Conservation (phyloP, 2,888 invertebrate species). For the Gari tellinella region DNA sequence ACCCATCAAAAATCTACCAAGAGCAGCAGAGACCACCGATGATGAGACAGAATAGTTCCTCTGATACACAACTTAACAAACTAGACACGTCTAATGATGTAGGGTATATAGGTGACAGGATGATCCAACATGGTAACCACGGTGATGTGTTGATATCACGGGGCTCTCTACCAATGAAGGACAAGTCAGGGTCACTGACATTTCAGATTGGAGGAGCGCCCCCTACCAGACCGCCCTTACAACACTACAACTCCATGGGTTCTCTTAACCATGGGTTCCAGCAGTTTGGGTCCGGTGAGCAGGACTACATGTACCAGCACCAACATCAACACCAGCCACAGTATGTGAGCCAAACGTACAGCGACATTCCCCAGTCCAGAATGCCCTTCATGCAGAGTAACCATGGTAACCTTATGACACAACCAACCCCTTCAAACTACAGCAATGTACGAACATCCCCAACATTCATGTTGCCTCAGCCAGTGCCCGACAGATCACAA, state of each 20-base stretch:
- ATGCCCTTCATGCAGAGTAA: background rate
- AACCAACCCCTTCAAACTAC: background rate
- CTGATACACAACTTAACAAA: constrained; percentile 87
- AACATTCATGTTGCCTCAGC: background rate
- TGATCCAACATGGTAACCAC: constrained; percentile 9
- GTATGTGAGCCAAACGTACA: background rate
- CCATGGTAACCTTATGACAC: constrained; percentile 5
- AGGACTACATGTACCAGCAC: constrained; percentile 3
- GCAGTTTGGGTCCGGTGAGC: constrained; percentile 1
- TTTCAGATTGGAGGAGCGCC: constrained; percentile 48
- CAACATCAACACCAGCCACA: constrained; percentile 11
- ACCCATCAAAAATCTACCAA: constrained; percentile 53
- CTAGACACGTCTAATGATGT: constrained; percentile 27
- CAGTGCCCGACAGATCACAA: background rate
- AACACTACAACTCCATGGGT: constrained; percentile 13
- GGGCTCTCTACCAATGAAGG: constrained; percentile 24
- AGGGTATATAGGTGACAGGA: constrained; percentile 10
- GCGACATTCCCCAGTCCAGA: background rate
- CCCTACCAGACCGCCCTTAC: background rate
- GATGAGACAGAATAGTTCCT: constrained; percentile 86
- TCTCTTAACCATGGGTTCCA: constrained; percentile 1
- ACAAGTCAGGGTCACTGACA: constrained; percentile 33
- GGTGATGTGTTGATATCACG: constrained; percentile 2
- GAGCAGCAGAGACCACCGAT: constrained; percentile 79
- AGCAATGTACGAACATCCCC: background rate